Evolutionary conservation across 1,140 invertebrate species (phyloP).

Genomic region (Bombus impatiens): DNA sequence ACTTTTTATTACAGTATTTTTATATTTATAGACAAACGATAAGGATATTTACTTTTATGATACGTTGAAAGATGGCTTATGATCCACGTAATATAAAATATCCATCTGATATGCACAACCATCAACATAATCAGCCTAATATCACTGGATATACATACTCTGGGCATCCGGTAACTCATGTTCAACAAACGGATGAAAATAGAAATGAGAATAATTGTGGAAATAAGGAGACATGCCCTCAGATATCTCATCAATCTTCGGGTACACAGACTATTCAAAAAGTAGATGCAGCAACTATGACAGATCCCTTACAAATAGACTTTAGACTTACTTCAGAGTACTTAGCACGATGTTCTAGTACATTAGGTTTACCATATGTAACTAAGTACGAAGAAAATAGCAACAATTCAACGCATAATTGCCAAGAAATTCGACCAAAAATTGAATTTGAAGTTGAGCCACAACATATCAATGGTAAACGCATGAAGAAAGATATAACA

Average conservation of each 20-base stretch:
- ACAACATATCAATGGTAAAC: slow-evolving; percentile 77
- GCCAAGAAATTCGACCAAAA: slow-evolving; percentile 72
- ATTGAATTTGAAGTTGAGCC: slow-evolving; percentile 77
- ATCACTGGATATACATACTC: slow-evolving; percentile 71
- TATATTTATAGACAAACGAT: slow-evolving; percentile 9
- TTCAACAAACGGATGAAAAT: slow-evolving; percentile 78
- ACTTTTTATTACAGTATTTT: not conserved
- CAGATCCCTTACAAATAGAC: slow-evolving; percentile 81
- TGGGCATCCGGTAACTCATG: slow-evolving; percentile 56
- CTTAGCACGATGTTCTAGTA: slow-evolving; percentile 78
- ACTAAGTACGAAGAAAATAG: slow-evolving; percentile 77
- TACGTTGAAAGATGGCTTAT: slow-evolving; percentile 72
- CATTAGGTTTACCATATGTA: slow-evolving; percentile 76
- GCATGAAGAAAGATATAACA: slow-evolving; percentile 1
- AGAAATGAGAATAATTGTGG: slow-evolving; percentile 77
- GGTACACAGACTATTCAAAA: slow-evolving; percentile 79
- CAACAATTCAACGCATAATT: slow-evolving; percentile 72
- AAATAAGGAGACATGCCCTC: slow-evolving; percentile 75
- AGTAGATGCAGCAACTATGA: slow-evolving; percentile 83
- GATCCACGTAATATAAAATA: slow-evolving; percentile 75
- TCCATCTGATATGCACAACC: slow-evolving; percentile 65
- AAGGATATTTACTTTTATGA: not conserved
- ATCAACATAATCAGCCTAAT: slow-evolving; percentile 66
- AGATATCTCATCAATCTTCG: slow-evolving; percentile 74
- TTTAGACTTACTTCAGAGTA: slow-evolving; percentile 80